Evolutionary conservation across 2,888 invertebrate genomes (phyloP).

Genomic region (Colletes collaris): DNA sequence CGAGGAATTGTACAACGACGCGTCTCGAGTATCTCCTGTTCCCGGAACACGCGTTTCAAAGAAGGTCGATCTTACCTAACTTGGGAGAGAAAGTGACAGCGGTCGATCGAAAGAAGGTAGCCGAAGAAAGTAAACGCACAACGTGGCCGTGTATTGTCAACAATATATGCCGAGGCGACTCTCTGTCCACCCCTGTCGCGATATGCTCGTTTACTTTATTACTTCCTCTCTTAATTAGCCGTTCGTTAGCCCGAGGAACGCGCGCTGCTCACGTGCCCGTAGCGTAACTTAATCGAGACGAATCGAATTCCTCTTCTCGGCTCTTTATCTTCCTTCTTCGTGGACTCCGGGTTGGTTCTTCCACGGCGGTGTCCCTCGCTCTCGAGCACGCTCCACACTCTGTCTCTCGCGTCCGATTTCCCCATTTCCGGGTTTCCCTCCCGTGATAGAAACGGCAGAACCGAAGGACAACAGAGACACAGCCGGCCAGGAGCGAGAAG

Average conservation of each 20-base stretch:
- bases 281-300: neutral
- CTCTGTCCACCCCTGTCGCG: conserved; percentile 15
- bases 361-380: neutral
- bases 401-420: neutral
- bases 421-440: neutral
- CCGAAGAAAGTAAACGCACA: conserved; percentile 56
- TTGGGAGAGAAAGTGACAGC: conserved; percentile 33
- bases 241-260: neutral
- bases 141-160: conserved; percentile 62
- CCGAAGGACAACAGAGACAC: neutral
- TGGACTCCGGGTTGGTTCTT: neutral
- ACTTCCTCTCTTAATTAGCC: neutral
- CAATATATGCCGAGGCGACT: conserved; percentile 43
- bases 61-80: conserved; percentile 32
- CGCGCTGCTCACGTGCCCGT: neutral
- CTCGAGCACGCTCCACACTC: neutral
- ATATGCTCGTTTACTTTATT: conserved; percentile 4
- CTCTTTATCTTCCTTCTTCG: neutral
- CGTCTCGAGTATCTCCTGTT: conserved; percentile 1
- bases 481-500: conserved; percentile 10
- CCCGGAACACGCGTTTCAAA: neutral
- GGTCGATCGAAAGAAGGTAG: conserved; percentile 25
- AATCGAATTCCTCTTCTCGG: neutral
- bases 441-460: conserved; percentile 5
- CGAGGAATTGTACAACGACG: conserved; percentile 49